Conservation (phyloP, 1,140 invertebrate species). For the Zaprionus taronus region DNA sequence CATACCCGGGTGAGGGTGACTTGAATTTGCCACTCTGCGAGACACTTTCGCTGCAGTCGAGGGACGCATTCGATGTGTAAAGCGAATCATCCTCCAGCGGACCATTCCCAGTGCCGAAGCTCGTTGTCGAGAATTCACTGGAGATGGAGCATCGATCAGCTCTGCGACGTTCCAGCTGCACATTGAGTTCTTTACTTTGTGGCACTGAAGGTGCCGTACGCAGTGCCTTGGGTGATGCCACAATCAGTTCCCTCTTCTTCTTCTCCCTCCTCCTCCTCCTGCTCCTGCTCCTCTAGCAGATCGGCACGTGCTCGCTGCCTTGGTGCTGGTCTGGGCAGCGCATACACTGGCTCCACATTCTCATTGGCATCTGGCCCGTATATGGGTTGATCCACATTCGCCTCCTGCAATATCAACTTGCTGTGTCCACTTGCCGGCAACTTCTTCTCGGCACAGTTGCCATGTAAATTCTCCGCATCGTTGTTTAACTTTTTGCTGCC, state of each 20-base stretch:
- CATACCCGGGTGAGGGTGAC: constrained; percentile 82
- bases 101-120: constrained; percentile 24
- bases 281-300: not conserved
- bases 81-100: constrained; percentile 33
- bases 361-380: constrained; percentile 78
- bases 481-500: constrained; percentile 71
- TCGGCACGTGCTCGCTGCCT: constrained; percentile 56
- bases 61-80: constrained; percentile 65
- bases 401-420: constrained; percentile 68
- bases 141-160: constrained; percentile 63
- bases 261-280: not conserved
- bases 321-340: constrained; percentile 66
- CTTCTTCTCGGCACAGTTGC: constrained; percentile 48
- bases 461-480: constrained; percentile 69
- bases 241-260: not conserved
- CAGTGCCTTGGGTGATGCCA: constrained; percentile 7
- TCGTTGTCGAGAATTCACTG: constrained; percentile 76
- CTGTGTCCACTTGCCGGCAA: constrained; percentile 42
- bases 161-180: constrained; percentile 48
- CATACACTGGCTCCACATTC: constrained; percentile 68
- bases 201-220: constrained; percentile 63
- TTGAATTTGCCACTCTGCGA: constrained; percentile 77
- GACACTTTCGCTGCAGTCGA: constrained; percentile 63
- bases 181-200: constrained; percentile 37
- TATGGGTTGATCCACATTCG: constrained; percentile 59